Conservation (phyloP, 1,140 invertebrate species). For the Drosophila eugracilis region DNA sequence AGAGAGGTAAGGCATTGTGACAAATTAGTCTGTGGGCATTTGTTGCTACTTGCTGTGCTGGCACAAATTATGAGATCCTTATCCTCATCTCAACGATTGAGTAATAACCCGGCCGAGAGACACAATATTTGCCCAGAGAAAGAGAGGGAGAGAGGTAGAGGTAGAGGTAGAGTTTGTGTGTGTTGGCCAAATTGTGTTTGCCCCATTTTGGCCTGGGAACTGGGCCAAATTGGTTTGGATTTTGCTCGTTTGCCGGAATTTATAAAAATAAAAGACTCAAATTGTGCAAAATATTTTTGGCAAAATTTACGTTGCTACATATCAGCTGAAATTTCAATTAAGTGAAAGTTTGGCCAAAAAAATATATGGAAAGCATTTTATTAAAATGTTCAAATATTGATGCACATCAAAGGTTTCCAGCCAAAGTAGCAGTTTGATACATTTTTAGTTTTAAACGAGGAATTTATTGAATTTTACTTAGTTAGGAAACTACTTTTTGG, state of each 20-base stretch:
- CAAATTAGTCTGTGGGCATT: conserved; percentile 71
- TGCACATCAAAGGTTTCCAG: neutral
- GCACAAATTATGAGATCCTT: conserved; percentile 70
- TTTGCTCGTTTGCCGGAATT: neutral
- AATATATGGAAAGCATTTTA: neutral
- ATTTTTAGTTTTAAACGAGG: neutral
- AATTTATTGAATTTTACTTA: too few species aligned
- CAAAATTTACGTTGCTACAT: neutral
- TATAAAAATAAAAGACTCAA: neutral
- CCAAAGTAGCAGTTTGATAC: neutral
- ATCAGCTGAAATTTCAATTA: neutral
- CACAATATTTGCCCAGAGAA: conserved; percentile 17
- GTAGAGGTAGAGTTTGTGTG: too few species aligned
- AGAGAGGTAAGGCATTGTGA: conserved; percentile 61
- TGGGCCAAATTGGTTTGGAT: conserved; percentile 15
- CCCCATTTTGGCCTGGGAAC: conserved; percentile 22
- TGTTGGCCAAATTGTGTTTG: conserved; percentile 8
- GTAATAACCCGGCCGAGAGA: conserved; percentile 30
- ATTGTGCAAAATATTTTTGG: conserved; percentile 3
- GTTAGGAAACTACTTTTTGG: neutral
- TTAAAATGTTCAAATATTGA: conserved; percentile 2
- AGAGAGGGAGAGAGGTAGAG: conserved; percentile 5
- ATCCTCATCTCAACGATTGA: conserved; percentile 45
- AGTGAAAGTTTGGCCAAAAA: neutral
- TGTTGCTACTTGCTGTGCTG: conserved; percentile 38